These are phyloP conservation scores for Polylopha cassiicola DNA, from an alignment of 2,888 invertebrate species.

Conservation along the genomic window DNA sequence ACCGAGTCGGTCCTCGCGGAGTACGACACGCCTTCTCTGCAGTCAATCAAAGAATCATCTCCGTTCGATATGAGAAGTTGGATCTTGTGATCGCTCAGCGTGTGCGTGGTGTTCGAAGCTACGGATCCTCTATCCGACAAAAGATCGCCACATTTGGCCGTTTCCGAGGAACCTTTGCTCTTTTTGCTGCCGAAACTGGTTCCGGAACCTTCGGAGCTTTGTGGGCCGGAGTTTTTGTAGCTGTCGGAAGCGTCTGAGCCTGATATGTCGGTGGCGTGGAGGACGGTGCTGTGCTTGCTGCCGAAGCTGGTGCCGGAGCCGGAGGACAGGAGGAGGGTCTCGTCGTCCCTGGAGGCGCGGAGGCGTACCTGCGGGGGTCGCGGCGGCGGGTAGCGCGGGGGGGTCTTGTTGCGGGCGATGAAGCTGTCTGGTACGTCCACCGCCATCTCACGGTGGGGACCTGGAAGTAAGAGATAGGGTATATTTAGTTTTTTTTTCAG, in stretches of 20 bases:
- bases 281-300: conserved; percentile 66
- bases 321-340: conserved; percentile 66
- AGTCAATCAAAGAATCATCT: conserved; percentile 65
- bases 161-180: conserved; percentile 64
- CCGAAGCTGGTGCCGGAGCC: conserved; percentile 67
- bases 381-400: conserved; percentile 92
- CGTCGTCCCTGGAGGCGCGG: conserved; percentile 66
- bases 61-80: conserved; percentile 68
- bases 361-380: conserved; percentile 81
- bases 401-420: conserved; percentile 92
- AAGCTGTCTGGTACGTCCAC: conserved; percentile 98
- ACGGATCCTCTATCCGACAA: conserved; percentile 56
- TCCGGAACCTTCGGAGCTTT: conserved; percentile 63
- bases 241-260: conserved; percentile 62
- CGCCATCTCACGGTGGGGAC: conserved; percentile 98
- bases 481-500: conserved; percentile 16
- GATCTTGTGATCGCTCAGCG: conserved; percentile 64
- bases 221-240: conserved; percentile 67
- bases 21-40: conserved; percentile 66
- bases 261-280: conserved; percentile 52
- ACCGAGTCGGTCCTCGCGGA: conserved; percentile 73
- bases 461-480: conserved; percentile 54
- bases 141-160: conserved; percentile 63
- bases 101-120: conserved; percentile 50
- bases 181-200: conserved; percentile 65